A percentile compares a stretch with the other conserved stretches of the same genome.
Evolutionary conservation across 2,797 vertebrate species (phyloP).

Genomic region (Sphenodon punctatus): DNA sequence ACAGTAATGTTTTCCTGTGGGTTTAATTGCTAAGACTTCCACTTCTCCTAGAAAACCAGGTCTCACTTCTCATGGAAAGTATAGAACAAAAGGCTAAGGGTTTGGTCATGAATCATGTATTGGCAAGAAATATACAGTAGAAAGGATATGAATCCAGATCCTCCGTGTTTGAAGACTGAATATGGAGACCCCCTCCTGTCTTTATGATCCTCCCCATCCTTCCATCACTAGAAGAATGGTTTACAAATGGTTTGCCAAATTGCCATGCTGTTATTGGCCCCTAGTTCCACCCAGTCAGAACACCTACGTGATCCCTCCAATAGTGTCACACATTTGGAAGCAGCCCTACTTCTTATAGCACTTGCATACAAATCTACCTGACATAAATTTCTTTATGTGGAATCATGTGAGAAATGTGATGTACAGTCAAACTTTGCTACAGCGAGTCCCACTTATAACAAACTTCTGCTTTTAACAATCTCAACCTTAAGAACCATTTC

Average conservation of each 20-base stretch:
- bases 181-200: neutral
- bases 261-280: neutral
- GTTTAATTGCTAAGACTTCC: no score
- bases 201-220: neutral
- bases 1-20: no score
- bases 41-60: slow-evolving; percentile 9
- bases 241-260: no score
- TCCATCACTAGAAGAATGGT: neutral
- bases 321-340: neutral
- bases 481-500: no score
- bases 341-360: neutral
- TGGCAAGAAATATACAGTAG: neutral
- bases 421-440: no score
- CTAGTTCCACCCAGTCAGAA: neutral
- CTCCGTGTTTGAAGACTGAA: neutral
- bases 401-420: no score
- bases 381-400: no score
- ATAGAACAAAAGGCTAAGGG: neutral
- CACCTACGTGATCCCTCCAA: neutral
- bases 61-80: neutral
- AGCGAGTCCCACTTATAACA: no score
- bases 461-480: no score
- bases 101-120: slow-evolving; percentile 7
- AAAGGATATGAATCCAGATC: neutral
- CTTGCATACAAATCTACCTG: neutral